phyloP scores from a whole-genome alignment of 92 coral and sea anemone species.

The Heliopora coerulea region DNA sequence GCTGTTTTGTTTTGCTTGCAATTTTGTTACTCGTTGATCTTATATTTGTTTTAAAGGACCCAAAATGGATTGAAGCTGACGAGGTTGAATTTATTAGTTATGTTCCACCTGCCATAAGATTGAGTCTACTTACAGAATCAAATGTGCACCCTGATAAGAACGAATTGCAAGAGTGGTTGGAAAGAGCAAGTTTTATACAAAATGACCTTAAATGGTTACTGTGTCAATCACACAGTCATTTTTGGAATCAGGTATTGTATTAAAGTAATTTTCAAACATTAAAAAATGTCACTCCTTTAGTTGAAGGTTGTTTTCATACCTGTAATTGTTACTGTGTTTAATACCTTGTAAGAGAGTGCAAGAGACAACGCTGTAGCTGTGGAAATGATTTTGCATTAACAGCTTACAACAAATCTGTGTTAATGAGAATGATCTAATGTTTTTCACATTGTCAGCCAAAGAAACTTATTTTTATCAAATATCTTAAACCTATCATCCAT shows the following conservation, averaged over 20 bases:
- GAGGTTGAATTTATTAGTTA: slow-evolving; percentile 73
- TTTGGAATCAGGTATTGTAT: slow-evolving; percentile 91
- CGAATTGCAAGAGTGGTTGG: slow-evolving; percentile 80
- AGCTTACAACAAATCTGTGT: too few relatives aligned
- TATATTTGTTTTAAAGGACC: slow-evolving; percentile 54
- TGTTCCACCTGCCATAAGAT: slow-evolving; percentile 59
- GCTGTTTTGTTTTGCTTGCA: not conserved
- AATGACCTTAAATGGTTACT: slow-evolving; percentile 84
- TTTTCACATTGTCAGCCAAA: too few relatives aligned
- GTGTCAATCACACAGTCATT: slow-evolving; percentile 73
- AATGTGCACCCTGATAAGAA: slow-evolving; percentile 52
- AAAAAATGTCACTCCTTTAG: too few relatives aligned
- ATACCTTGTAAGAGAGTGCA: too few relatives aligned
- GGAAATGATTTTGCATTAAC: too few relatives aligned
- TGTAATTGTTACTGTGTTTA: too few relatives aligned
- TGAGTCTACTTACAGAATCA: slow-evolving; percentile 25
- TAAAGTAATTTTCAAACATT: too few relatives aligned
- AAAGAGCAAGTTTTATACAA: slow-evolving; percentile 63
- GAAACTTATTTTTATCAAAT: too few relatives aligned
- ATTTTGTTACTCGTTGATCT: not conserved
- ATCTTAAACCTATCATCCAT: too few relatives aligned
- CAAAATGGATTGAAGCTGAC: slow-evolving; percentile 68
- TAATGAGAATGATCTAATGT: too few relatives aligned
- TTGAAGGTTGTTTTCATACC: too few relatives aligned
- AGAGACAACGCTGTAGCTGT: too few relatives aligned